A percentile compares a stretch with the other conserved stretches of the same genome.
phyloP scores from a whole-genome alignment of 1,140 invertebrate species.

The Gyrodactylus salaris region DNA sequence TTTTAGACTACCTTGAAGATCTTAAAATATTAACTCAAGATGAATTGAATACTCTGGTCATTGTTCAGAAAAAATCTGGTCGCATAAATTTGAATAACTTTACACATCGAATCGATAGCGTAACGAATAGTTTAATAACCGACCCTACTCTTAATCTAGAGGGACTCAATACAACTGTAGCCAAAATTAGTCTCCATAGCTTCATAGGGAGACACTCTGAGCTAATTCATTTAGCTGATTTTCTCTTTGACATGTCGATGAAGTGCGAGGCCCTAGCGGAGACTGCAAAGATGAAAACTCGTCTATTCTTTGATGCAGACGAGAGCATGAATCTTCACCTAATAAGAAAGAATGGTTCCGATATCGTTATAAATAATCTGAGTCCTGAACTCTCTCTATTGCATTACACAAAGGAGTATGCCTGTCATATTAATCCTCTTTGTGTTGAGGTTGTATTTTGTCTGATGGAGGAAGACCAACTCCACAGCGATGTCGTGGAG shows the following conservation, averaged over 20 bases:
- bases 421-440: neutral
- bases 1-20: neutral
- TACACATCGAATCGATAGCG: neutral
- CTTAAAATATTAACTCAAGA: neutral
- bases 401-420: neutral
- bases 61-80: neutral
- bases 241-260: neutral
- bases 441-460: neutral
- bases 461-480: neutral
- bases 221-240: neutral
- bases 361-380: neutral
- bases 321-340: neutral
- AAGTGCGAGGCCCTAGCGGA: neutral
- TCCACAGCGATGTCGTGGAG: neutral
- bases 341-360: neutral
- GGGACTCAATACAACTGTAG: neutral
- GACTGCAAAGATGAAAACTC: neutral
- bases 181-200: neutral
- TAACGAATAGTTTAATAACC: neutral
- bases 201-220: neutral
- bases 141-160: no score
- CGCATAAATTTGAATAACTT: neutral
- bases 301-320: neutral
- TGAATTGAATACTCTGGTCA: neutral
- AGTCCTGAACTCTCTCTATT: neutral